A percentile compares a stretch with the other conserved stretches of the same genome.
phyloP scores from a whole-genome alignment of 1,140 invertebrate genomes.

The Harlomillsia oculata region DNA sequence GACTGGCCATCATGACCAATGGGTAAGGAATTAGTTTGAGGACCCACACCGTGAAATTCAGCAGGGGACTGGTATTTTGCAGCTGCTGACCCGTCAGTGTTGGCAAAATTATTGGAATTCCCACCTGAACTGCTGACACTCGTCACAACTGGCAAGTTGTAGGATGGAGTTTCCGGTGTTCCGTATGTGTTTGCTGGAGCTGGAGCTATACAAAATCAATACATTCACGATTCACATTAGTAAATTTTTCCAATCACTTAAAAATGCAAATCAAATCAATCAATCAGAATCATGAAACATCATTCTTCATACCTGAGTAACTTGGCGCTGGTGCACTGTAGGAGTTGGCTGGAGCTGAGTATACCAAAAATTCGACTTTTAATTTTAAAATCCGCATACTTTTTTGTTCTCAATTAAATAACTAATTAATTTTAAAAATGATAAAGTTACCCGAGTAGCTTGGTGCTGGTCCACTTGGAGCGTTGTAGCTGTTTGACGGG shows the following conservation, averaged over 20 bases:
- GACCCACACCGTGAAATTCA: not conserved
- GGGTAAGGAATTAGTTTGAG: too few relatives aligned
- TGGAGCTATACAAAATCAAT: too few relatives aligned
- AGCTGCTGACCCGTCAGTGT: constrained; percentile 8
- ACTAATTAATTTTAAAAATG: too few relatives aligned
- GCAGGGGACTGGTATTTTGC: constrained; percentile 23
- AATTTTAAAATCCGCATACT: too few relatives aligned
- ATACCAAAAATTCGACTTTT: too few relatives aligned
- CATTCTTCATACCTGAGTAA: not conserved
- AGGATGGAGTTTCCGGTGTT: not conserved
- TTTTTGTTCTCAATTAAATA: too few relatives aligned
- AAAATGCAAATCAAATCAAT: too few relatives aligned
- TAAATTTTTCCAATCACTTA: too few relatives aligned
- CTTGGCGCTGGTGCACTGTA: not conserved
- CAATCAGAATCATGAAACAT: too few relatives aligned
- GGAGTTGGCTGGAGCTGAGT: not conserved
- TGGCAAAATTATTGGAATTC: constrained; percentile 1
- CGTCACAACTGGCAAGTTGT: not conserved
- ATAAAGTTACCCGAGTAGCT: not conserved
- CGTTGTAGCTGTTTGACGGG: constrained; percentile 2
- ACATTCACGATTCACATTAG: too few relatives aligned
- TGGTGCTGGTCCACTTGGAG: constrained; percentile 5
- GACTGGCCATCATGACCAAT: too few relatives aligned
- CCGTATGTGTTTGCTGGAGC: not conserved
- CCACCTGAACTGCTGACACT: constrained; percentile 13